These are phyloP conservation scores for Psittacula cyanocephala DNA, from an alignment of 2,113 vertebrate species.

Conservation along the genomic window DNA sequence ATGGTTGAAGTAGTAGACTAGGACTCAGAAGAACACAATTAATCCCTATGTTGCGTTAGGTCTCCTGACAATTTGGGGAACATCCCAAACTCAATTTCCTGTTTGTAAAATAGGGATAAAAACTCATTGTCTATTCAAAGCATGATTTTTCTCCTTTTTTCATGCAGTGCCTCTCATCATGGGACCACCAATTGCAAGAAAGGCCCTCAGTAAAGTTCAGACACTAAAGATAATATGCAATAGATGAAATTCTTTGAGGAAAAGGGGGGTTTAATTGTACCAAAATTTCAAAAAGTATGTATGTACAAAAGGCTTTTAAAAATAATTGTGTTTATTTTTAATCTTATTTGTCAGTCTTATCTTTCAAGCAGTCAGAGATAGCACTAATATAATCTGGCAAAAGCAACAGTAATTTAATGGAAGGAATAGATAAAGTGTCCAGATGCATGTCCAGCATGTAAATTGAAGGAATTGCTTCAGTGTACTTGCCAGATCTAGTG, in stretches of 20 bases:
- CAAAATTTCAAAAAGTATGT: constrained; percentile 6
- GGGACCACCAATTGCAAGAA: not conserved
- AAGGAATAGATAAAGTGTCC: constrained; percentile 57
- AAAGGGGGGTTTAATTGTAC: not conserved
- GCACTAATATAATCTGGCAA: constrained; percentile 59
- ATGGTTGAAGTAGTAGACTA: not conserved
- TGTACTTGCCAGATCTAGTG: constrained; percentile 19
- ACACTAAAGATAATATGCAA: not conserved
- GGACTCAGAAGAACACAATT: not conserved
- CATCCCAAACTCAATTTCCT: not conserved
- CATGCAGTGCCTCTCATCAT: not conserved
- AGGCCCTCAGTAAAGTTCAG: not conserved
- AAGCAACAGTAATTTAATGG: constrained; percentile 55
- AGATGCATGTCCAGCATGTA: constrained; percentile 54
- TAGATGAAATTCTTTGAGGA: not conserved
- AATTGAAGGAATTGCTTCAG: constrained; percentile 40
- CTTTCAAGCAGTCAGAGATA: constrained; percentile 57
- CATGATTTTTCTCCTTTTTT: not conserved
- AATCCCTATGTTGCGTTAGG: not conserved
- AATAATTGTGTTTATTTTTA: constrained; percentile 68
- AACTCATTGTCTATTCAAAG: not conserved
- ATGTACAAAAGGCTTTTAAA: constrained; percentile 49
- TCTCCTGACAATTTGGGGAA: not conserved
- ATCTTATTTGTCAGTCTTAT: constrained; percentile 53
- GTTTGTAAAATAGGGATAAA: not conserved